Percentiles rank a stretch among this genome's conserved stretches.
Conservation (phyloP, 2,888 invertebrate species). For the Corbicula japonica region DNA sequence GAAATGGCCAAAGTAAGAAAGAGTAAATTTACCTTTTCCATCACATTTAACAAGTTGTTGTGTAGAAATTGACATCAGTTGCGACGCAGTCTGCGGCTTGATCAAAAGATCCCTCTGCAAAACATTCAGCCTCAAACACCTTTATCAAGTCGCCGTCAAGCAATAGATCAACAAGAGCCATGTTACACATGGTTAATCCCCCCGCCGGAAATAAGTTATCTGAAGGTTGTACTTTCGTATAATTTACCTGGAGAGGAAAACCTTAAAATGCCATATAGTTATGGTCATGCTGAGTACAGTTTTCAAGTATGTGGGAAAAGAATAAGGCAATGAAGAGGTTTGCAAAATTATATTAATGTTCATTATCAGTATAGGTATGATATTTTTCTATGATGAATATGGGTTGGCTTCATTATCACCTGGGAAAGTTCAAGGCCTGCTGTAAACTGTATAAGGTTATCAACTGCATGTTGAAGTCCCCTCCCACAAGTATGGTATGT, state of each 20-base stretch:
- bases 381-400: constrained; percentile 15
- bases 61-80: too few relatives aligned
- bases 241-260: constrained; percentile 4
- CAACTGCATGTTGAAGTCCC: constrained; percentile 21
- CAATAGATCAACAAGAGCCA: constrained; percentile 11
- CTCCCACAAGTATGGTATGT: constrained; percentile 2
- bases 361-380: constrained; percentile 1
- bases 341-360: constrained; percentile 7
- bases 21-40: too few relatives aligned
- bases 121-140: too few relatives aligned
- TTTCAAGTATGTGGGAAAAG: constrained; percentile 8
- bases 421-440: not conserved
- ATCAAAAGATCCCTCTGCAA: too few relatives aligned
- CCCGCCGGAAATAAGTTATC: constrained; percentile 1
- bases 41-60: too few relatives aligned
- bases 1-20: too few relatives aligned
- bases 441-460: not conserved
- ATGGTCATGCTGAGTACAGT: constrained; percentile 5
- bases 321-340: constrained; percentile 11
- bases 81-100: too few relatives aligned
- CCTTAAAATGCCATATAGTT: constrained; percentile 8
- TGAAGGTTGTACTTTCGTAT: constrained; percentile 4
- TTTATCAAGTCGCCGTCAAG: too few relatives aligned
- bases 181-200: constrained; percentile 11
- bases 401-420: constrained; percentile 17